These are phyloP conservation scores for Parelbella ahira DNA, from an alignment of 2,888 invertebrate species.

Conservation along the genomic window DNA sequence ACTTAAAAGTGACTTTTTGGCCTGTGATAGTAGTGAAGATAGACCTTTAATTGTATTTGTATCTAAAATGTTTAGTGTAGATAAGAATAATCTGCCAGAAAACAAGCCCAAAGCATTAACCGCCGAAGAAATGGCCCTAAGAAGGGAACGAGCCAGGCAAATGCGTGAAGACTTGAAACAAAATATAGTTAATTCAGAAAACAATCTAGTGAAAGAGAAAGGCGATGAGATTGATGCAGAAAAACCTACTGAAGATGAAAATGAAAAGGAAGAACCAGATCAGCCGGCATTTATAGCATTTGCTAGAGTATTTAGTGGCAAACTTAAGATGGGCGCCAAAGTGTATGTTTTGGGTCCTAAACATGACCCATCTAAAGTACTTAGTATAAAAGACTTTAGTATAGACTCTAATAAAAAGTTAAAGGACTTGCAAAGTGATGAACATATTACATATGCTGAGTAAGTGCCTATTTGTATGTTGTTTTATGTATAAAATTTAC, in stretches of 20 bases:
- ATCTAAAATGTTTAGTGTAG: slow-evolving; percentile 95
- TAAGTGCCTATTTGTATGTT: slow-evolving; percentile 45
- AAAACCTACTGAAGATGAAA: slow-evolving; percentile 62
- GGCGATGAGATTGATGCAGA: slow-evolving; percentile 43
- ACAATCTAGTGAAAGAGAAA: slow-evolving; percentile 35
- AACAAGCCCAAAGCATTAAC: slow-evolving; percentile 89
- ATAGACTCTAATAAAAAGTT: slow-evolving; percentile 73
- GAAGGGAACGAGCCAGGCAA: slow-evolving; percentile 84
- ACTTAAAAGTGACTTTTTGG: slow-evolving; percentile 84
- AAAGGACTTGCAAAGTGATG: slow-evolving; percentile 81
- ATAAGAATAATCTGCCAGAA: slow-evolving; percentile 87
- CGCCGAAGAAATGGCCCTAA: slow-evolving; percentile 84
- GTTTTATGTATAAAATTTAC: slow-evolving; percentile 15
- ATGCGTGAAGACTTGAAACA: slow-evolving; percentile 81
- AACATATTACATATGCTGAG: slow-evolving; percentile 83
- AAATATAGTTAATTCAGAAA: slow-evolving; percentile 39
- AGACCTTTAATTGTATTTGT: slow-evolving; percentile 87
- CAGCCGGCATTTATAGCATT: slow-evolving; percentile 91
- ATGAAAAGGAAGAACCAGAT: slow-evolving; percentile 61
- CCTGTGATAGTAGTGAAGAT: slow-evolving; percentile 83
- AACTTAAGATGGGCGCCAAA: slow-evolving; percentile 86
- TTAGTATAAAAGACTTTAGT: slow-evolving; percentile 60
- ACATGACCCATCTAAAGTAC: slow-evolving; percentile 87
- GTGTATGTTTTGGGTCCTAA: slow-evolving; percentile 93
- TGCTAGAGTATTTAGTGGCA: slow-evolving; percentile 95